Conservation (phyloP, 2,113 vertebrate species). For the Ophiodon elongatus region DNA sequence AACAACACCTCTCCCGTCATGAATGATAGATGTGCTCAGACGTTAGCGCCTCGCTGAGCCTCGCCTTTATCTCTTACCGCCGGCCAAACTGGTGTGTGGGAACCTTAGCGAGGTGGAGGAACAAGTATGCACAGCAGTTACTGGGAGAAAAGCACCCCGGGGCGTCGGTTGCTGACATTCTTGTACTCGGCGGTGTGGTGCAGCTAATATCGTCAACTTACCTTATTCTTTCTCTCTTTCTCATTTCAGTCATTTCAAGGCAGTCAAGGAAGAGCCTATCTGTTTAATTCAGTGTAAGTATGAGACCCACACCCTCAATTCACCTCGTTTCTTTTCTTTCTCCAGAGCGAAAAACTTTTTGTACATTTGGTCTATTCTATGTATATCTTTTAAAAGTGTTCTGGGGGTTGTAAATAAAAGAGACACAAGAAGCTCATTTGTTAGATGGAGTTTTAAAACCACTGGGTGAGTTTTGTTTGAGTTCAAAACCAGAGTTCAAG, state of each 20-base stretch:
- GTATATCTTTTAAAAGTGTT: background rate
- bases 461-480: background rate
- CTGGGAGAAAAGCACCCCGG: slow-evolving; percentile 26
- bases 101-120: slow-evolving; percentile 51
- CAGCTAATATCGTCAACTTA: slow-evolving; percentile 38
- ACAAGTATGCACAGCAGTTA: slow-evolving; percentile 36
- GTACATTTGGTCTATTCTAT: background rate
- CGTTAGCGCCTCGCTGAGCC: background rate
- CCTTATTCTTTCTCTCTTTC: slow-evolving; percentile 21
- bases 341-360: background rate
- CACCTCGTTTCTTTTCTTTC: background rate
- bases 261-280: slow-evolving; percentile 98
- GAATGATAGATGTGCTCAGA: background rate
- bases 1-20: background rate
- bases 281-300: slow-evolving; percentile 99
- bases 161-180: slow-evolving; percentile 47
- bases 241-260: slow-evolving; percentile 96
- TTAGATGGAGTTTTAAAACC: background rate
- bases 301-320: background rate
- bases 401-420: background rate
- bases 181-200: slow-evolving; percentile 10
- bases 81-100: slow-evolving; percentile 43
- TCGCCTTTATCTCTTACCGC: slow-evolving; percentile 36
- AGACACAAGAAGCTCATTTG: background rate
- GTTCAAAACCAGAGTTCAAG: background rate